Conservation (phyloP, 2,797 vertebrate species). For the Paedocypris micromegethes region DNA sequence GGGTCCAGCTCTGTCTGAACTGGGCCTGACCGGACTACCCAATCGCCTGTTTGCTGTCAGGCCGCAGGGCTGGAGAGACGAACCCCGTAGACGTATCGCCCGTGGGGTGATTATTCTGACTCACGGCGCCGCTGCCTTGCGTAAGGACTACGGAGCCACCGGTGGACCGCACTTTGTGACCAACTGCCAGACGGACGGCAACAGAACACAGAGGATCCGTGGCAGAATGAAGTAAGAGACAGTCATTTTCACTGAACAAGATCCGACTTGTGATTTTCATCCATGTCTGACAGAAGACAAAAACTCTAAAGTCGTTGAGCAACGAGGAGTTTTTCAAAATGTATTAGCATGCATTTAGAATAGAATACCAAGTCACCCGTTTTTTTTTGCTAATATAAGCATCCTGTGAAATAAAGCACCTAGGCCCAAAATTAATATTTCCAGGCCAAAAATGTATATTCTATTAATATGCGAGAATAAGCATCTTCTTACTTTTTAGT, state of each 20-base stretch:
- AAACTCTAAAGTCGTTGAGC: background rate
- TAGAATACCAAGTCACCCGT: too few species aligned
- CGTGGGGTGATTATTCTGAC: slow-evolving; percentile 89
- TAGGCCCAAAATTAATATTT: too few species aligned
- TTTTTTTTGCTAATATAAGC: too few species aligned
- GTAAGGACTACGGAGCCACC: slow-evolving; percentile 80
- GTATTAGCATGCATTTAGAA: too few species aligned
- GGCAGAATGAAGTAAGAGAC: slow-evolving; percentile 69
- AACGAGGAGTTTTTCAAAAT: too few species aligned
- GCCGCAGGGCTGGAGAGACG: slow-evolving; percentile 87
- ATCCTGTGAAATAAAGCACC: too few species aligned
- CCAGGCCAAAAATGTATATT: too few species aligned
- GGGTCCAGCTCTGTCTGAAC: slow-evolving; percentile 80
- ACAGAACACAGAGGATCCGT: slow-evolving; percentile 74
- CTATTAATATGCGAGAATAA: too few species aligned
- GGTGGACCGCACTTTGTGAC: slow-evolving; percentile 84
- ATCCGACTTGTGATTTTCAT: too few species aligned
- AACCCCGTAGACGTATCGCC: slow-evolving; percentile 78
- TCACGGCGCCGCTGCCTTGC: slow-evolving; percentile 83
- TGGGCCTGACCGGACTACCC: slow-evolving; percentile 76
- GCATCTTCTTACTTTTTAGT: too few species aligned
- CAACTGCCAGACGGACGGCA: slow-evolving; percentile 86
- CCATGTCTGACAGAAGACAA: background rate
- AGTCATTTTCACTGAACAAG: slow-evolving; percentile 3
- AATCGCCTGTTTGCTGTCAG: slow-evolving; percentile 85